A percentile compares a stretch with the other conserved stretches of the same genome.
Conservation (phyloP, 2,888 invertebrate species). For the Meteorus colon region DNA sequence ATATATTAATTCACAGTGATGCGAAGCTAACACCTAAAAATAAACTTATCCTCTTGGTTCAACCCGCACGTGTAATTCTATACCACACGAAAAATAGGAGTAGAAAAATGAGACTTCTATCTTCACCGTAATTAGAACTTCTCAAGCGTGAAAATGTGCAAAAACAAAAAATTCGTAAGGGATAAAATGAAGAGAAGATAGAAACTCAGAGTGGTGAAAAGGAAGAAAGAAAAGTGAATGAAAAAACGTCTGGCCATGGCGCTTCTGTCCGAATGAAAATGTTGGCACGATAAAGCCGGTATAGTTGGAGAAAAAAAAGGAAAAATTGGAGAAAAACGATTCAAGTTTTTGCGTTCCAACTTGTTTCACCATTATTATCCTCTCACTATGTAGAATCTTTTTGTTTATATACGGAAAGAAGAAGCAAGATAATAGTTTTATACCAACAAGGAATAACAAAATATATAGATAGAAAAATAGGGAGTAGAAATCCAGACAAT, state of each 20-base stretch:
- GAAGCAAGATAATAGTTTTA: background rate
- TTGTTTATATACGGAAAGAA: background rate
- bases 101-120: conserved; percentile 1
- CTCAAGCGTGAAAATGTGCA: conserved; percentile 25
- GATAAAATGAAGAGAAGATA: background rate
- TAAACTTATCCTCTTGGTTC: background rate
- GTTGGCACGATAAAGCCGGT: background rate
- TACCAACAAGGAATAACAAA: background rate
- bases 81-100: background rate
- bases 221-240: background rate
- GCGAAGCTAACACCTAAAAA: conserved; percentile 1
- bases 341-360: background rate
- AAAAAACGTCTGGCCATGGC: background rate
- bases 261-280: conserved; percentile 17
- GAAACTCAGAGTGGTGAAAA: background rate
- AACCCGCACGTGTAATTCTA: conserved; percentile 7
- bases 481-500: background rate
- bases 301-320: background rate
- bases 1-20: background rate
- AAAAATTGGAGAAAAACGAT: background rate
- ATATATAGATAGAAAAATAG: background rate
- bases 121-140: conserved; percentile 25
- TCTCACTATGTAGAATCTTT: background rate
- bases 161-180: background rate
- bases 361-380: background rate